phyloP scores from a whole-genome alignment of 2,888 invertebrate genomes.

The Euzetes globulus region DNA sequence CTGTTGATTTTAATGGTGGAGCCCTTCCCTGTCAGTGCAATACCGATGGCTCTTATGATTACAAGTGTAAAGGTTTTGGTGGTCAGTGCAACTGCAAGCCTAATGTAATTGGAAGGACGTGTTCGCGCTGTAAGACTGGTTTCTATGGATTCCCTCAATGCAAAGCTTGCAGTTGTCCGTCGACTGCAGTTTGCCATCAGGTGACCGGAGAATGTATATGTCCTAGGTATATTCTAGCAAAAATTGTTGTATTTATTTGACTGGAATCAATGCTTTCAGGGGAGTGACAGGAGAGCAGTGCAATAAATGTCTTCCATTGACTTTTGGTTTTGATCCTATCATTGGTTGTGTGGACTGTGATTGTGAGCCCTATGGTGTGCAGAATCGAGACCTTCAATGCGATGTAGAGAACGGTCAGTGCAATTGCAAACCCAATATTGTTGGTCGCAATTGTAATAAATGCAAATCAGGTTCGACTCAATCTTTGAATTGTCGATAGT shows the following conservation, averaged over 20 bases:
- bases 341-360: conserved; percentile 93
- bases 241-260: too few species aligned
- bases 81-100: conserved; percentile 90
- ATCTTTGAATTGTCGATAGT: background rate
- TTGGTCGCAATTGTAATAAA: conserved; percentile 77
- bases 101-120: conserved; percentile 84
- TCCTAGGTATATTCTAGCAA: background rate
- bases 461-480: conserved; percentile 62
- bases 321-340: conserved; percentile 84
- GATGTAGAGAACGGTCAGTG: conserved; percentile 79
- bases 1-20: conserved; percentile 88
- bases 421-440: conserved; percentile 73
- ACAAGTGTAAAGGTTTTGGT: conserved; percentile 85
- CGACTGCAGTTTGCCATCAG: conserved; percentile 61
- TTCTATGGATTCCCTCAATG: conserved; percentile 95
- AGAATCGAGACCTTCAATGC: conserved; percentile 68
- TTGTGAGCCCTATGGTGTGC: conserved; percentile 76
- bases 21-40: conserved; percentile 84
- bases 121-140: conserved; percentile 73
- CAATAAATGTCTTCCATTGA: conserved; percentile 75
- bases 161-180: conserved; percentile 75
- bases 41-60: conserved; percentile 53
- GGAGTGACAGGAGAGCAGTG: conserved; percentile 82
- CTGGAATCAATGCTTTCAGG: conserved; percentile 51
- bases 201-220: conserved; percentile 23